Conservation (phyloP, 2,797 vertebrate genomes). For the Eupleurogrammus muticus region DNA sequence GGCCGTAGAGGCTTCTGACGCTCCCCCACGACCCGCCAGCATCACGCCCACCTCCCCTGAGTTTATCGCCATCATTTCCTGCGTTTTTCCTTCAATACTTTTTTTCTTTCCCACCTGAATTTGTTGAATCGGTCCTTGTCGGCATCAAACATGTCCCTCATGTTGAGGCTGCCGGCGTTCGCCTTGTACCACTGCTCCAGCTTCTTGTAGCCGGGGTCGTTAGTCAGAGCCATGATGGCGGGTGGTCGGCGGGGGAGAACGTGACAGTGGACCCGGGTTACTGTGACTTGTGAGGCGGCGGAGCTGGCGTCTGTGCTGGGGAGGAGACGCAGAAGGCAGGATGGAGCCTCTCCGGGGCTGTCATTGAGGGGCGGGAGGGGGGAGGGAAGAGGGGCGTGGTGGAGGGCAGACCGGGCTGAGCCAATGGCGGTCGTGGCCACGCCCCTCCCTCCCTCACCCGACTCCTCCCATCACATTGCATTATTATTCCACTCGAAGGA, state of each 20-base stretch:
- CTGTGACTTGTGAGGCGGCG: background rate
- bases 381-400: background rate
- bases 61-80: background rate
- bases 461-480: background rate
- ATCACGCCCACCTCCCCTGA: conserved; percentile 1
- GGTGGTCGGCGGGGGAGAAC: background rate
- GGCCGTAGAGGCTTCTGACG: no score
- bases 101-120: conserved; percentile 82
- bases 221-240: conserved; percentile 83
- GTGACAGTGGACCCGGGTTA: background rate
- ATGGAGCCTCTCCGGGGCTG: background rate
- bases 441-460: background rate
- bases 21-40: no score
- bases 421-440: conserved; percentile 37
- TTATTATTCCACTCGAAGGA: no score
- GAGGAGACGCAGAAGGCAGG: background rate
- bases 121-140: conserved; percentile 86
- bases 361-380: background rate
- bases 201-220: conserved; percentile 83
- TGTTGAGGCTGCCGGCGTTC: conserved; percentile 78
- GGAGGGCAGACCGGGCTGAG: background rate
- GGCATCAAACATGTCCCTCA: conserved; percentile 87
- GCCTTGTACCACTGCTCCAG: conserved; percentile 85
- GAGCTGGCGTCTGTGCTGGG: background rate
- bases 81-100: no score